Evolutionary conservation across 2,888 invertebrate genomes (phyloP), one percentile per base, ranked within the genome.

Genomic region (Eupithecia exiguata): DNA sequence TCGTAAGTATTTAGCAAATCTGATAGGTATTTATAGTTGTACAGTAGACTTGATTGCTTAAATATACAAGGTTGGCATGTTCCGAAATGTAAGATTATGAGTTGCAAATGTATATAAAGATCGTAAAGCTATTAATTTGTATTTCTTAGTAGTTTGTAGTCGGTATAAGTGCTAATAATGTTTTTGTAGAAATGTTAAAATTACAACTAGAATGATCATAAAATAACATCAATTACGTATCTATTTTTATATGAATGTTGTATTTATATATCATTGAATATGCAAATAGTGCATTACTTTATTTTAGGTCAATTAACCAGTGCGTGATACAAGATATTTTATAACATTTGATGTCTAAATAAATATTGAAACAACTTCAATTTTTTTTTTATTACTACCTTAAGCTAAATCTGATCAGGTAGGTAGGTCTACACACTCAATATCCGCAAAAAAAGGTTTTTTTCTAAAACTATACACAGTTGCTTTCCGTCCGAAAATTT

Each of bases 171-270:
- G 0, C 5, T 53, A n/a, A 53, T 21, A 12, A 25, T 7, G 53
- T 21, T 53, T 21, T 58, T 58, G 58, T 58, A 58, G 58, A 21
- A 58, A 58, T 25, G n/a, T 3, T 53, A 53, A 25, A 25, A 12
- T 58, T 3, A 58, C 21, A 7, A 21, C 25, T 25, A 58, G 5
- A 21, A 58, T 58, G 4, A 58, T 25, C 5, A 58, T 21, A 5
- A 58, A 58, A 25, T 58, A 14, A 58, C 25, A 58, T 25, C 25
- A 25, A 58, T 30, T 53, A n/a, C 49, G 18, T 63, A 36, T 53
- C 81, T 90, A 91, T 90, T 90, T 90, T 90, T 90, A 83, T 90
- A 90, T 86, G 80, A 86, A 87, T 88, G 77, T 67, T 68, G 16
- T 40, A 65, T 7, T 1, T 58, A 53, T 58, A 70, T 70, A 73